Evolutionary conservation across 2,113 vertebrate species (phyloP).

Genomic region (Pelvicachromis taeniatus): DNA sequence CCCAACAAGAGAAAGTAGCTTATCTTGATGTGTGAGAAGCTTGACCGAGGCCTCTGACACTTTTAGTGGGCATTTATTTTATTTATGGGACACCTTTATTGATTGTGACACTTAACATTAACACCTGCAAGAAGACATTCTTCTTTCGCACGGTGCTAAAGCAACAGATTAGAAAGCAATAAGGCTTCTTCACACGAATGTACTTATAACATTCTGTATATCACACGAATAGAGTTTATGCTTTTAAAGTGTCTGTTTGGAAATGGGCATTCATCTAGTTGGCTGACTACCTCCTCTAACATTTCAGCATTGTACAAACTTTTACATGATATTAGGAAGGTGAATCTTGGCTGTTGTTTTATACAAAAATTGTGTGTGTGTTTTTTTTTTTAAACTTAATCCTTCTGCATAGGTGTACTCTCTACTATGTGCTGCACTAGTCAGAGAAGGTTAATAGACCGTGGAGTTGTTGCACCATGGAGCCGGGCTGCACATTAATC

Average conservation of each 20-base stretch:
- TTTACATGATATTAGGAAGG: neutral
- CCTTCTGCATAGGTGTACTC: neutral
- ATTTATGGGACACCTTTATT: slow-evolving; percentile 23
- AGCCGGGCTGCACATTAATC: slow-evolving; percentile 56
- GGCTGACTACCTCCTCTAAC: neutral
- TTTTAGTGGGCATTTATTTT: slow-evolving; percentile 24
- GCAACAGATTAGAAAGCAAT: neutral
- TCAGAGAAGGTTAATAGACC: slow-evolving; percentile 66
- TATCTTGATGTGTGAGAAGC: neutral
- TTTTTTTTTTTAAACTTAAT: neutral
- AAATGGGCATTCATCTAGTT: neutral
- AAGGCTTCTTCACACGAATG: neutral
- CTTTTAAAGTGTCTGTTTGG: neutral
- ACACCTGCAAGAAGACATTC: neutral
- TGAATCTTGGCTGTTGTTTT: neutral
- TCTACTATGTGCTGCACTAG: slow-evolving; percentile 47
- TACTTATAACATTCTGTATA: neutral
- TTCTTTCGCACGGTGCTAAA: neutral
- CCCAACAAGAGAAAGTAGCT: neutral
- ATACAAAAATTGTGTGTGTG: neutral
- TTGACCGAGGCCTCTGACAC: neutral
- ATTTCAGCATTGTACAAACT: neutral
- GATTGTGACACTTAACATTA: neutral
- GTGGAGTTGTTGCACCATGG: slow-evolving; percentile 52
- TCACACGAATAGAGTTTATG: neutral